Percentiles rank a stretch among this genome's conserved stretches.
phyloP scores from a whole-genome alignment of 2,797 vertebrate genomes.

The Falco columbarius region DNA sequence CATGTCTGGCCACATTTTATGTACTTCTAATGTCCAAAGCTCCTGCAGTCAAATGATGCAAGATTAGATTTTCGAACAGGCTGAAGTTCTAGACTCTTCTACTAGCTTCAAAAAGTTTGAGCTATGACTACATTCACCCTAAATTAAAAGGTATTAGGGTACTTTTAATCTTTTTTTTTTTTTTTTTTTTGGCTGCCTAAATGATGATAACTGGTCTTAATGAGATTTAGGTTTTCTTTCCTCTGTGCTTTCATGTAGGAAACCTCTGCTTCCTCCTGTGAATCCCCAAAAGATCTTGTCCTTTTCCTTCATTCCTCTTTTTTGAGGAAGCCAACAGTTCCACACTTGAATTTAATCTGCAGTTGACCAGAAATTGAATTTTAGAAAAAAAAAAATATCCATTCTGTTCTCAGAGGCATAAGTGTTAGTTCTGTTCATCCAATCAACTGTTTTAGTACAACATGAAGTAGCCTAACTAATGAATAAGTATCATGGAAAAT shows the following conservation, averaged over 20 bases:
- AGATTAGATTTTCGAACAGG: not conserved
- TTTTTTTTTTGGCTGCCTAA: not conserved
- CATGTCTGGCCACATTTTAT: not conserved
- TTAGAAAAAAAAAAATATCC: not conserved
- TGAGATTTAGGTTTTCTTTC: not conserved
- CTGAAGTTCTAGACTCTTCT: not conserved
- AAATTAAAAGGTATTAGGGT: not conserved
- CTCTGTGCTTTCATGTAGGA: not conserved
- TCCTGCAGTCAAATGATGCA: not conserved
- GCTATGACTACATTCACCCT: not conserved
- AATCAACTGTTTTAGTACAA: not conserved
- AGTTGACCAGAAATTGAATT: not conserved
- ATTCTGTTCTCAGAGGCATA: not conserved
- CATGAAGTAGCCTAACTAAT: not conserved
- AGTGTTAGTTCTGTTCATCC: not conserved
- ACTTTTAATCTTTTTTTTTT: not conserved
- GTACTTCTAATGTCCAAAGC: not conserved
- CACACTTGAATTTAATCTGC: not conserved
- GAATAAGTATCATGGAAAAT: not conserved
- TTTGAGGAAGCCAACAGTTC: not conserved
- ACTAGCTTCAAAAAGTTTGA: not conserved
- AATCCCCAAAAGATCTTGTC: not conserved
- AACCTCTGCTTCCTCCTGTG: not conserved
- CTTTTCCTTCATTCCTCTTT: not conserved
- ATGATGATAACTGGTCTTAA: not conserved